A percentile compares a stretch with the other conserved stretches of the same genome.
These are phyloP conservation scores for Hirundichthys speculiger DNA, from an alignment of 2,113 vertebrate genomes.

Conservation along the genomic window DNA sequence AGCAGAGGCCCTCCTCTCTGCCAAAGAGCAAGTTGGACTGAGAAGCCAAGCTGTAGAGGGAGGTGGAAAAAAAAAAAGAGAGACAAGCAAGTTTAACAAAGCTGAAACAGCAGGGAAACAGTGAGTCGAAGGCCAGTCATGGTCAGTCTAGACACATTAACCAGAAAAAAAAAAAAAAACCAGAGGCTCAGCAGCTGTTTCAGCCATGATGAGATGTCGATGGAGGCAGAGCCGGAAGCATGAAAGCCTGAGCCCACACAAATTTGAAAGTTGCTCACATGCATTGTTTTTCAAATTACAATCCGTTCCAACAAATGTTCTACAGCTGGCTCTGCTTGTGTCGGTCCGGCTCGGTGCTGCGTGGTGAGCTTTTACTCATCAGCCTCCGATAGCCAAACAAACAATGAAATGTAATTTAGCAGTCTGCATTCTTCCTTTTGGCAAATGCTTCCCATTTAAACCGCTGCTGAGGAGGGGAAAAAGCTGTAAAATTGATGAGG, in stretches of 20 bases:
- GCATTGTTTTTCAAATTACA: slow-evolving; percentile 7
- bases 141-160: slow-evolving; percentile 31
- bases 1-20: slow-evolving; percentile 82
- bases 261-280: slow-evolving; percentile 12
- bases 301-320: too few species aligned
- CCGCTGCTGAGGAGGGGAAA: slow-evolving; percentile 6
- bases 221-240: slow-evolving; percentile 17
- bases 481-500: background rate
- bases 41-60: slow-evolving; percentile 79
- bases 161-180: slow-evolving; percentile 2
- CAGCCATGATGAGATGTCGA: slow-evolving; percentile 24
- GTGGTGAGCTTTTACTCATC: slow-evolving; percentile 20
- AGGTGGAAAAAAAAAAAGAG: slow-evolving; percentile 42
- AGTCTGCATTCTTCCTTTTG: background rate
- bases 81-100: slow-evolving; percentile 37
- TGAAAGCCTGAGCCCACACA: slow-evolving; percentile 17
- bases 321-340: too few species aligned
- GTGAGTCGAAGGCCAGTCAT: slow-evolving; percentile 15
- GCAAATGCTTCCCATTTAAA: background rate
- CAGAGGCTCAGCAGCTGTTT: slow-evolving; percentile 43
- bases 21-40: slow-evolving; percentile 82
- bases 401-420: too few species aligned
- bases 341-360: too few species aligned
- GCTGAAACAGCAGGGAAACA: slow-evolving; percentile 51
- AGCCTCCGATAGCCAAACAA: too few species aligned